Percentiles rank a stretch among this genome's conserved stretches.
Conservation (phyloP, 2,113 vertebrate genomes). For the Epinephelus moara region DNA sequence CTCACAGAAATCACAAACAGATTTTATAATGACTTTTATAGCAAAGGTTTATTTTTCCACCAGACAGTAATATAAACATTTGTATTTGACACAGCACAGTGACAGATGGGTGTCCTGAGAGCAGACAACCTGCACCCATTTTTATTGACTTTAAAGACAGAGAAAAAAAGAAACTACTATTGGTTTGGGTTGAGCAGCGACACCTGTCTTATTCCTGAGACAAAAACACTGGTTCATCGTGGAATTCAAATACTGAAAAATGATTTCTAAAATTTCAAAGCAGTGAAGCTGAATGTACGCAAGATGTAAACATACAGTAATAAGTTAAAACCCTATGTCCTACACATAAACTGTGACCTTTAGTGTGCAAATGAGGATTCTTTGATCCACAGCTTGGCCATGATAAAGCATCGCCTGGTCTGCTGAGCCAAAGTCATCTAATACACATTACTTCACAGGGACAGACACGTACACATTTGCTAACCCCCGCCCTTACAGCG, state of each 20-base stretch:
- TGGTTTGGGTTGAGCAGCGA: constrained; percentile 49
- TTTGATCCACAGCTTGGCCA: constrained; percentile 8
- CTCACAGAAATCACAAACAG: constrained; percentile 12
- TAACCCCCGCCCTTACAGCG: not conserved
- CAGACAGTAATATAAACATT: constrained; percentile 63
- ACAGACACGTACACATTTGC: not conserved
- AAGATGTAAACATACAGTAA: constrained; percentile 53
- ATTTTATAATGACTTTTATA: constrained; percentile 41
- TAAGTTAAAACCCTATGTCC: constrained; percentile 44
- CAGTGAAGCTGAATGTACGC: constrained; percentile 16
- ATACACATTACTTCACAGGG: not conserved
- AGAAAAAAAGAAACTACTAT: not conserved
- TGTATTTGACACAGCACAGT: constrained; percentile 59
- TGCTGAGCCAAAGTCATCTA: not conserved
- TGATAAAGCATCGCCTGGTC: not conserved
- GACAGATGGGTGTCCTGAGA: constrained; percentile 47
- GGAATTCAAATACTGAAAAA: constrained; percentile 31
- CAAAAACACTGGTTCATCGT: constrained; percentile 50
- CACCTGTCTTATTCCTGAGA: constrained; percentile 70
- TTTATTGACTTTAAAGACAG: constrained; percentile 41
- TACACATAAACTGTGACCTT: constrained; percentile 16
- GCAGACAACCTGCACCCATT: constrained; percentile 23
- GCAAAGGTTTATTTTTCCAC: constrained; percentile 69
- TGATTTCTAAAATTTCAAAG: constrained; percentile 1
- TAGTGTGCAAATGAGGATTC: constrained; percentile 35